Evolutionary conservation across 1,140 invertebrate genomes (phyloP).

Genomic region (Homalodisca vitripennis): DNA sequence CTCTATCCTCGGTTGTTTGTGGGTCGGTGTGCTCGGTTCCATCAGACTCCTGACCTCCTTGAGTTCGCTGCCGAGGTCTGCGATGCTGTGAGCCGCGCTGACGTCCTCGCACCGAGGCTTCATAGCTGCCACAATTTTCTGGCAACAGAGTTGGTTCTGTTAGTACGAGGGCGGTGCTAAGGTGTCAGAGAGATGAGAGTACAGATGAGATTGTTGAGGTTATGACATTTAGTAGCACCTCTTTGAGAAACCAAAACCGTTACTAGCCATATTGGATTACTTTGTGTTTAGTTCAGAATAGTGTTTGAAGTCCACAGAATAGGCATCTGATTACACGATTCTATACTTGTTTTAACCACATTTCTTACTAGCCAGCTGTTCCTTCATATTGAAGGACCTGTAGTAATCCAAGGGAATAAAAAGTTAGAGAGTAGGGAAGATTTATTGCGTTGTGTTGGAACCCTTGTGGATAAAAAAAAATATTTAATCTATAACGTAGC

Average conservation of each 20-base stretch:
- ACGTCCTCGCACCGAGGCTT: conserved; percentile 34
- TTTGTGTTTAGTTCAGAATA: too few species aligned
- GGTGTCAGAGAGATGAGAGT: not conserved
- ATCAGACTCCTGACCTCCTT: conserved; percentile 39
- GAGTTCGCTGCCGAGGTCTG: conserved; percentile 30
- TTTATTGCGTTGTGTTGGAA: not conserved
- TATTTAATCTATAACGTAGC: not conserved
- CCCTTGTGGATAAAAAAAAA: not conserved
- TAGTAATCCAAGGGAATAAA: too few species aligned
- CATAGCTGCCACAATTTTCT: conserved; percentile 39
- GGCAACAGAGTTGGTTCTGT: conserved; percentile 7
- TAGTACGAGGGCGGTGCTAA: not conserved
- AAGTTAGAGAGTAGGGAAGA: too few species aligned
- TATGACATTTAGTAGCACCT: not conserved
- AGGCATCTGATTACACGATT: too few species aligned
- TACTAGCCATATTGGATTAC: too few species aligned
- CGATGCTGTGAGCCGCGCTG: conserved; percentile 26
- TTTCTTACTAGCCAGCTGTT: too few species aligned
- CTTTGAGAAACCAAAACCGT: too few species aligned
- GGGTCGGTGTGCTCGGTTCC: conserved; percentile 31
- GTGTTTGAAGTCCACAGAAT: too few species aligned
- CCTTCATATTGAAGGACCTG: too few species aligned
- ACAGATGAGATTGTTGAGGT: not conserved
- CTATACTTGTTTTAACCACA: too few species aligned
- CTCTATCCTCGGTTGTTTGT: conserved; percentile 10